Conservation (phyloP, 2,113 vertebrate genomes). For the Zosterops hypoxanthus region DNA sequence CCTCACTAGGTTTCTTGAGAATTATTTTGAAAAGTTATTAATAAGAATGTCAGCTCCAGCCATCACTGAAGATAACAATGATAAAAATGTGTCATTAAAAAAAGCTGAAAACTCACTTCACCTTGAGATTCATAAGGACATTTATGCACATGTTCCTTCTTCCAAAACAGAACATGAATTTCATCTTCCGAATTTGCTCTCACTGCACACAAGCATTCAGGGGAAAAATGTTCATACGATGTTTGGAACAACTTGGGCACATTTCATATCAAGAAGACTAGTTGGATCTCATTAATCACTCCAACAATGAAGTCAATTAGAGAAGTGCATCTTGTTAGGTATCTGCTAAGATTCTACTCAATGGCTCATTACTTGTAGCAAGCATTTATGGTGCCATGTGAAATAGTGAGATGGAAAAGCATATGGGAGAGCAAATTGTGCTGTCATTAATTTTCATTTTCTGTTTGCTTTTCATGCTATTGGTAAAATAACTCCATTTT, state of each 20-base stretch:
- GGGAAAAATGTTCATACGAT: background rate
- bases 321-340: conserved; percentile 35
- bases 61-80: background rate
- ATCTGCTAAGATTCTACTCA: conserved; percentile 22
- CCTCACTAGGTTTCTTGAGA: background rate
- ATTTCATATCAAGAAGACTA: background rate
- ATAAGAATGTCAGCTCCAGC: background rate
- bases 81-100: conserved; percentile 11
- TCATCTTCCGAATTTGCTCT: background rate
- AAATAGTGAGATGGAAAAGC: background rate
- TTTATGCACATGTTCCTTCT: background rate
- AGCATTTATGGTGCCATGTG: background rate
- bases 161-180: background rate
- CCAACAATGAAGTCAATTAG: conserved; percentile 31
- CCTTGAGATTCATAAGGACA: background rate
- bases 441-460: background rate
- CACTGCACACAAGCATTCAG: background rate
- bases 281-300: conserved; percentile 38
- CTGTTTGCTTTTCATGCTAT: background rate
- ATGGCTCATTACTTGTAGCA: conserved; percentile 20
- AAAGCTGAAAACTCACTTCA: background rate
- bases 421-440: background rate
- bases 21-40: conserved; percentile 6
- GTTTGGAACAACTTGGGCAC: background rate
- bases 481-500: background rate